Evolutionary conservation across 2,113 vertebrate genomes (phyloP).

Genomic region (Hepsetus odoe): DNA sequence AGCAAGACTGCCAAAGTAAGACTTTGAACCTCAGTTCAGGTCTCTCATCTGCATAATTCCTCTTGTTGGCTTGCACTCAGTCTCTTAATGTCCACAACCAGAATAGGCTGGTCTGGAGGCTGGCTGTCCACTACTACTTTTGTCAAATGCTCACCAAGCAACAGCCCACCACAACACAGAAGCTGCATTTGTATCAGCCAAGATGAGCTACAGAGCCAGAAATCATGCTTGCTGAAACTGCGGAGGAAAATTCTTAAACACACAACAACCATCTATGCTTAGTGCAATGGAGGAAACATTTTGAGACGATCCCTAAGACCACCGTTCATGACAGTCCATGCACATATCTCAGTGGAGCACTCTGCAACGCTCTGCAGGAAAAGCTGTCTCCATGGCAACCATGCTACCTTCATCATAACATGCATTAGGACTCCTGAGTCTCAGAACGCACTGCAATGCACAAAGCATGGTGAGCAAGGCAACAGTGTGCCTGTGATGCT

Average conservation of each 20-base stretch:
- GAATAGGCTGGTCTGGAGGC: background rate
- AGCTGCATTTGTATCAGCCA: background rate
- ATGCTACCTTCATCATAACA: constrained; percentile 54
- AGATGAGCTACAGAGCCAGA: background rate
- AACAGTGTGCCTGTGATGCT: constrained; percentile 19
- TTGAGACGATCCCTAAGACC: constrained; percentile 57
- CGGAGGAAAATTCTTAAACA: background rate
- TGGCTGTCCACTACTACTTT: constrained; percentile 6
- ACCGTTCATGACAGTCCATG: constrained; percentile 62
- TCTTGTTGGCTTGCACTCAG: background rate
- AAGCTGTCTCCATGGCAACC: constrained; percentile 71
- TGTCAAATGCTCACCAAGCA: constrained; percentile 22
- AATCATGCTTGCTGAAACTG: too few relatives aligned
- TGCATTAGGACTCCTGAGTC: constrained; percentile 39
- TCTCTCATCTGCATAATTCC: background rate
- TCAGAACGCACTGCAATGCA: constrained; percentile 10
- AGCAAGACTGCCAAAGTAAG: background rate
- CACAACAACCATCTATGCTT: constrained; percentile 11
- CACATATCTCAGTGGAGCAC: constrained; percentile 72
- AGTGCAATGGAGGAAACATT: constrained; percentile 22
- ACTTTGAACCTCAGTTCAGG: background rate
- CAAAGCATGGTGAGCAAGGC: constrained; percentile 36
- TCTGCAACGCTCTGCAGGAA: constrained; percentile 74
- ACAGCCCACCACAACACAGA: background rate
- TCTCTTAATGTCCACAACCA: background rate